These are phyloP conservation scores for Anagyrus pseudococci DNA, from an alignment of 2,888 invertebrate species.

Conservation along the genomic window DNA sequence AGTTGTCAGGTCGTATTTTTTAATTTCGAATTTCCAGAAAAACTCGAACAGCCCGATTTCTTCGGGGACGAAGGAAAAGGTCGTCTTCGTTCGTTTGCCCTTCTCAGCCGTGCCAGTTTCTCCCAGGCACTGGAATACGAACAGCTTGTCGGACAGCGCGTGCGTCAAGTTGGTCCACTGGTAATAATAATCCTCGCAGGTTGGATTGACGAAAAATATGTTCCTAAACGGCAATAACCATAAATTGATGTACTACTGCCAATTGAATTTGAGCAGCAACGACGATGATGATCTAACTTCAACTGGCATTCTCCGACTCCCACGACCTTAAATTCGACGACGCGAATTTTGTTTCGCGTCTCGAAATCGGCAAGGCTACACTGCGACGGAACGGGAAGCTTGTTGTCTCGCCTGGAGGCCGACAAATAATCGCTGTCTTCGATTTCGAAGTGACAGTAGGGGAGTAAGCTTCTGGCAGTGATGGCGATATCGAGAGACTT, in stretches of 20 bases:
- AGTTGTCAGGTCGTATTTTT: conserved; percentile 65
- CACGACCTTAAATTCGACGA: conserved; percentile 72
- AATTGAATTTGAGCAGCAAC: conserved; percentile 1
- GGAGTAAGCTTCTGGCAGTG: conserved; percentile 69
- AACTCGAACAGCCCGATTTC: conserved; percentile 72
- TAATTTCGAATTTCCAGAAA: conserved; percentile 71
- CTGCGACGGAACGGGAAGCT: conserved; percentile 48
- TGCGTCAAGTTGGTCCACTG: conserved; percentile 66
- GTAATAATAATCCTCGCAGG: conserved; percentile 68
- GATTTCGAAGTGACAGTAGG: conserved; percentile 75
- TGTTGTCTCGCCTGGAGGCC: conserved; percentile 61
- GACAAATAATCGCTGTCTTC: conserved; percentile 71
- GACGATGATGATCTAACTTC: conserved; percentile 56
- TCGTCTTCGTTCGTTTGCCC: conserved; percentile 68
- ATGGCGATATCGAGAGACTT: conserved; percentile 57
- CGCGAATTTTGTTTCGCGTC: conserved; percentile 63
- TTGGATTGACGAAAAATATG: conserved; percentile 73
- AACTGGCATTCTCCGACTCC: conserved; percentile 67
- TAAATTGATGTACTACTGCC: background rate
- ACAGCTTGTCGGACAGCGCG: conserved; percentile 56
- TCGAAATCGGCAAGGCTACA: conserved; percentile 54
- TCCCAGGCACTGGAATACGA: conserved; percentile 66
- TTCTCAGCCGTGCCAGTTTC: conserved; percentile 68
- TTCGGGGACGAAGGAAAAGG: conserved; percentile 71
- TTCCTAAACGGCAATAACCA: conserved; percentile 60